phyloP scores from a whole-genome alignment of 2,797 vertebrate species.

The Oryzias dopingdopingensis region DNA sequence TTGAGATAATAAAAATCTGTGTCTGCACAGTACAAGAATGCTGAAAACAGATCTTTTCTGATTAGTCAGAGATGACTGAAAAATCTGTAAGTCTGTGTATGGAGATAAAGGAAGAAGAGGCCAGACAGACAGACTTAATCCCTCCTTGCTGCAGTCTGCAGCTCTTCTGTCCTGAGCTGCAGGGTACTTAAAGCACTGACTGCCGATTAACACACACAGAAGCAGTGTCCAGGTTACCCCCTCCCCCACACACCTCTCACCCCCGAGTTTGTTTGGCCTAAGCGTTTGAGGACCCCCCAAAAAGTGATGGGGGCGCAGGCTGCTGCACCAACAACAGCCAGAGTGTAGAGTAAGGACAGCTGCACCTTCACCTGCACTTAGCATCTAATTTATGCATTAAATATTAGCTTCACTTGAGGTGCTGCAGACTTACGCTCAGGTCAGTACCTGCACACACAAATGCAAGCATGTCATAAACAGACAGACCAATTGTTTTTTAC shows the following conservation, averaged over 20 bases:
- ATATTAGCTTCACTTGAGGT: too few species aligned
- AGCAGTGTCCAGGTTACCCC: slow-evolving; percentile 43
- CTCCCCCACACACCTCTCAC: slow-evolving; percentile 21
- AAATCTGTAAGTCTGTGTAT: neutral
- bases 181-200: slow-evolving; percentile 55
- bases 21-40: too few species aligned
- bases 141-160: slow-evolving; percentile 5
- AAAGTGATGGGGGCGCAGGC: slow-evolving; percentile 1
- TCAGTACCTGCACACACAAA: too few species aligned
- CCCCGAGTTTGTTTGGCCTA: neutral
- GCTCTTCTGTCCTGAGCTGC: slow-evolving; percentile 28
- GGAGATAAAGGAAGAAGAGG: neutral
- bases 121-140: slow-evolving; percentile 31
- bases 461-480: too few species aligned
- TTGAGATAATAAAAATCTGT: too few species aligned
- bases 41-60: too few species aligned
- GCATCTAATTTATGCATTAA: too few species aligned
- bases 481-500: slow-evolving; percentile 36
- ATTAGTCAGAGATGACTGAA: neutral
- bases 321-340: neutral
- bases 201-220: slow-evolving; percentile 63
- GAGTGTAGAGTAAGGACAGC: too few species aligned
- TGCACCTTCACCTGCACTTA: too few species aligned
- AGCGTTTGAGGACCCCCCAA: neutral
- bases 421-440: too few species aligned